These are phyloP conservation scores for Neocrepidodera transversa DNA, from an alignment of 2,888 invertebrate genomes.

Conservation along the genomic window DNA sequence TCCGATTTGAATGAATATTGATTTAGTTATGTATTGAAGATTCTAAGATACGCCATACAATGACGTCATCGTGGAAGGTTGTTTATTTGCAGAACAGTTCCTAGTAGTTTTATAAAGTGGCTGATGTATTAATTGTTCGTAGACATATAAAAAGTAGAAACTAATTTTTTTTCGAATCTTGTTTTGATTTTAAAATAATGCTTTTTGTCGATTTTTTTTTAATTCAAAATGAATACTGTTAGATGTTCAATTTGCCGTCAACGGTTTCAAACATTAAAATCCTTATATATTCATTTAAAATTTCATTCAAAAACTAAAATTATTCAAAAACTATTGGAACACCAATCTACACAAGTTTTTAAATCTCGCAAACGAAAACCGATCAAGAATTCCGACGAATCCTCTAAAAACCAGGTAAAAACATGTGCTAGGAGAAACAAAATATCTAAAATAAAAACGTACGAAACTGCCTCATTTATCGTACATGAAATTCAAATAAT, in stretches of 20 bases:
- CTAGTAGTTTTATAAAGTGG: too few species aligned
- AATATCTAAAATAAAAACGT: slow-evolving; percentile 8
- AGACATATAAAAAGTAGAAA: too few species aligned
- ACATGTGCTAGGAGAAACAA: slow-evolving; percentile 7
- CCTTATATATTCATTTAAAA: slow-evolving; percentile 41
- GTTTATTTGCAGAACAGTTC: too few species aligned
- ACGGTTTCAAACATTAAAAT: slow-evolving; percentile 42
- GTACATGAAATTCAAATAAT: slow-evolving; percentile 46
- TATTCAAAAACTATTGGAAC: slow-evolving; percentile 42
- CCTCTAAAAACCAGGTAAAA: too few species aligned
- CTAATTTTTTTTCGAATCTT: too few species aligned
- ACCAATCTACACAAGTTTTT: slow-evolving; percentile 28
- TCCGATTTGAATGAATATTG: too few species aligned
- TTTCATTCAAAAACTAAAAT: slow-evolving; percentile 48
- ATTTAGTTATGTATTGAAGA: too few species aligned
- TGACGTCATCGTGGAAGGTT: too few species aligned
- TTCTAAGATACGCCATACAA: too few species aligned
- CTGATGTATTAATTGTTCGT: too few species aligned
- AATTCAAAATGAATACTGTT: slow-evolving; percentile 36
- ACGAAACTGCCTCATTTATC: slow-evolving; percentile 43
- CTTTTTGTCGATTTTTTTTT: too few species aligned
- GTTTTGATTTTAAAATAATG: too few species aligned
- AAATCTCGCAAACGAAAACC: slow-evolving; percentile 30
- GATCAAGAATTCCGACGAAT: slow-evolving; percentile 15
- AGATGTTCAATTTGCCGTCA: slow-evolving; percentile 45